Percentiles rank a stretch among this genome's conserved stretches.
phyloP scores from a whole-genome alignment of 1,140 invertebrate genomes.

The Drosophila repletoides region DNA sequence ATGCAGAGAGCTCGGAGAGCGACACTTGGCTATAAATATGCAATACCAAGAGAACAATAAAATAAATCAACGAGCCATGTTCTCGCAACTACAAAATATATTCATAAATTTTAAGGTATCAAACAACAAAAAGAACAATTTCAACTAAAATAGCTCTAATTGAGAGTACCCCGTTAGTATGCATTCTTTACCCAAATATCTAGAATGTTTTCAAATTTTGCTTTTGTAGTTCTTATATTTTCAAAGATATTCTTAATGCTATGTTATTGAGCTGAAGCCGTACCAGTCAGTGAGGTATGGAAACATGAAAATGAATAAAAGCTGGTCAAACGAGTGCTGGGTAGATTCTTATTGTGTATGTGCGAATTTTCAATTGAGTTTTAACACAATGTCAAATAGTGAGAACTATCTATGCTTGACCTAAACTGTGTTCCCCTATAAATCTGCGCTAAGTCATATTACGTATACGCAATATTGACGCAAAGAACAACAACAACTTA shows the following conservation, averaged over 20 bases:
- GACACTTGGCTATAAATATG: slow-evolving; percentile 57
- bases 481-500: slow-evolving; percentile 13
- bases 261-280: no score
- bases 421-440: no score
- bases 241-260: no score
- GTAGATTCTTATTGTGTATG: slow-evolving; percentile 20
- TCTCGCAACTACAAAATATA: slow-evolving; percentile 64
- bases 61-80: slow-evolving; percentile 65
- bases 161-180: no score
- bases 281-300: slow-evolving; percentile 68
- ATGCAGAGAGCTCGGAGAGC: slow-evolving; percentile 21
- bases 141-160: background rate
- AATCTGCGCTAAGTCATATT: slow-evolving; percentile 39
- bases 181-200: no score
- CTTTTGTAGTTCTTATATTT: no score
- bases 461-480: slow-evolving; percentile 58
- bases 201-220: no score
- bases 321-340: slow-evolving; percentile 4
- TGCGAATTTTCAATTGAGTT: slow-evolving; percentile 41
- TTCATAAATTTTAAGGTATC: slow-evolving; percentile 71
- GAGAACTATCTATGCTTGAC: no score
- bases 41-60: slow-evolving; percentile 61
- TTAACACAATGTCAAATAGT: background rate
- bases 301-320: slow-evolving; percentile 67
- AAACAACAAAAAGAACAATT: slow-evolving; percentile 42